Conservation (phyloP, 2,888 invertebrate genomes). For the Lycocerus yunnanus region DNA sequence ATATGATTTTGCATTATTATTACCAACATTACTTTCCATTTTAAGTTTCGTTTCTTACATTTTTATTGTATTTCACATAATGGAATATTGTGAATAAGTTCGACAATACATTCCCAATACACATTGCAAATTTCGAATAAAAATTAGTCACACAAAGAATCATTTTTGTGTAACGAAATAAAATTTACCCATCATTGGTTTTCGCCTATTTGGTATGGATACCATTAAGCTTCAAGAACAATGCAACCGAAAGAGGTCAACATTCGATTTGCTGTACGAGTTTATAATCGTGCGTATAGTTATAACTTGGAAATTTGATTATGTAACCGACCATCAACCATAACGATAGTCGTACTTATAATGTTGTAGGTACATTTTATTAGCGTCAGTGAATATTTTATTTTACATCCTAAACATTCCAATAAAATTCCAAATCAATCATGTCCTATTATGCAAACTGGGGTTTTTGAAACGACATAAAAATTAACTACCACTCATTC, state of each 20-base stretch:
- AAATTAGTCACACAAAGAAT: neutral
- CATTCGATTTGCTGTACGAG: constrained; percentile 8
- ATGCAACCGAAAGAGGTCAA: constrained; percentile 8
- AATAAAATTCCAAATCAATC: neutral
- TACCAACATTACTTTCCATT: no score
- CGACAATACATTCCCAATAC: neutral
- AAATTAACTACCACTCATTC: neutral
- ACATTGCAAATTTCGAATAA: neutral
- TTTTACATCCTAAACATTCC: neutral
- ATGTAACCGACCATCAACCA: constrained; percentile 4
- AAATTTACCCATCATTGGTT: neutral
- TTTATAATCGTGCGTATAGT: neutral
- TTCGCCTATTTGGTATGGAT: neutral
- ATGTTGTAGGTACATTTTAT: neutral
- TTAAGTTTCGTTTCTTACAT: no score
- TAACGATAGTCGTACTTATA: neutral
- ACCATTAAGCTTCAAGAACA: neutral
- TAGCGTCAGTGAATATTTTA: neutral
- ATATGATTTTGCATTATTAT: neutral
- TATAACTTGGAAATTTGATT: constrained; percentile 17
- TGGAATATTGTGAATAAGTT: no score
- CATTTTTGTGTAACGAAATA: neutral
- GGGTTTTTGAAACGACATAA: neutral
- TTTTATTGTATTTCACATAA: no score
- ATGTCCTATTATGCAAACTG: neutral